These are phyloP conservation scores for Mya arenaria DNA, from an alignment of 1,140 invertebrate genomes.

Conservation along the genomic window DNA sequence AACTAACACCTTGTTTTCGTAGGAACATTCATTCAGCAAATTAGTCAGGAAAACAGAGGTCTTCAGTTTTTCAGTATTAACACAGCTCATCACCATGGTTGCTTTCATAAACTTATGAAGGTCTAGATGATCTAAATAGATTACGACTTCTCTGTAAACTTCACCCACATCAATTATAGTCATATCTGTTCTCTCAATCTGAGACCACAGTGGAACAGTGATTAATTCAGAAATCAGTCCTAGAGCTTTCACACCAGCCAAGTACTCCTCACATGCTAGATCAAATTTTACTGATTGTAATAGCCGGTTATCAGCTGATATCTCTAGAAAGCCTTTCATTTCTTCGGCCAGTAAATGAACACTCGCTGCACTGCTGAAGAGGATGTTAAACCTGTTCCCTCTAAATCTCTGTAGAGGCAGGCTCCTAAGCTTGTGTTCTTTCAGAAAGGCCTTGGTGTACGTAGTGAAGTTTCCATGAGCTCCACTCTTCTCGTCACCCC, in stretches of 20 bases:
- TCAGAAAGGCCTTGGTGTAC: neutral
- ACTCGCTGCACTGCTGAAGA: constrained; percentile 20
- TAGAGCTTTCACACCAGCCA: constrained; percentile 34
- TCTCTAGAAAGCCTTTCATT: constrained; percentile 26
- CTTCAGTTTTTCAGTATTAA: neutral
- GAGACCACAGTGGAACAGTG: constrained; percentile 8
- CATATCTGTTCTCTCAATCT: constrained; percentile 15
- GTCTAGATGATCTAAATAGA: neutral
- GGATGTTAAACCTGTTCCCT: constrained; percentile 39
- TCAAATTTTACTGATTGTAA: neutral
- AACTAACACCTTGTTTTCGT: neutral
- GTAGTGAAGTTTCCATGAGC: constrained; percentile 2
- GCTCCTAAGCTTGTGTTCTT: neutral
- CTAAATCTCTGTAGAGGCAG: constrained; percentile 9
- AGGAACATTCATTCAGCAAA: neutral
- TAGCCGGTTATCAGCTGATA: constrained; percentile 7
- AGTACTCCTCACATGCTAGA: constrained; percentile 5
- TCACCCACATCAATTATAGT: constrained; percentile 9
- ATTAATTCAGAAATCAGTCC: constrained; percentile 24
- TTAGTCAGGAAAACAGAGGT: neutral
- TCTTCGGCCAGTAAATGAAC: constrained; percentile 13
- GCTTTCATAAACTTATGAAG: neutral
- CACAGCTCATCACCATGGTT: neutral
- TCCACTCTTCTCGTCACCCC: constrained; percentile 40
- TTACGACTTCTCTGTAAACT: constrained; percentile 2